Evolutionary conservation across 1,140 invertebrate genomes (phyloP), one percentile per base, ranked within the genome.

Genomic region (Zelostemma sp.): DNA sequence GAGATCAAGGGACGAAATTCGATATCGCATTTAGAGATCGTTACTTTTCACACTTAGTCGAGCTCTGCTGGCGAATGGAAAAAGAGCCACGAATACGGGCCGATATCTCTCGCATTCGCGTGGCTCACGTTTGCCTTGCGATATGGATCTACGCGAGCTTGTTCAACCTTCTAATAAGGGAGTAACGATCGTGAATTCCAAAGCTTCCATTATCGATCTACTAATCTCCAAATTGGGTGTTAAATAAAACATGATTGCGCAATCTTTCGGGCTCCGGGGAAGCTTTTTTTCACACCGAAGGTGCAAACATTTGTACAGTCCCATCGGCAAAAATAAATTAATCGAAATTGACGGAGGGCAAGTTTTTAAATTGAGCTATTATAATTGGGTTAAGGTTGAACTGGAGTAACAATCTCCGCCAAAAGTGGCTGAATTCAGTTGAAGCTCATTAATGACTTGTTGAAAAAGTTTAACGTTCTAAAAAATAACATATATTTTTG

Each of bases 81-180:
- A 61, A 38, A 56, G 41, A 12, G 47, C 12, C 12, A 45, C 38
- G 53, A 48, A 17, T 15, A n/a, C n/a, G 6, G 18, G 15, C 41
- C 33, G 55, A 58, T 53, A 46, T 55, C 48, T 18, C 31, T 47
- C 15, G 4, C 4, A 58, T 31, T 65, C 55, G 35, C 56, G 35
- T 59, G 64, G 54, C 59, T 67, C 64, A 56, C 53, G 31, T 45
- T 68, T 50, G 38, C 38, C 21, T n/a, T n/a, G 28, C 41, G 64
- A 68, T 68, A 68, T 25, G 11, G 49, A 67, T 67, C 64, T 67
- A 50, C 65, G 55, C 49, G 65, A 48, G 54, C 21, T 58, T 58
- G 38, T 48, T 55, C 58, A 57, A 57, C 51, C 16, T 21, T 41
- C 53, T 68, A 68, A 68, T 62, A 62, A 62, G 58, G 60, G 65